phyloP scores from a whole-genome alignment of 2,888 invertebrate genomes.

The Thecophora atra region DNA sequence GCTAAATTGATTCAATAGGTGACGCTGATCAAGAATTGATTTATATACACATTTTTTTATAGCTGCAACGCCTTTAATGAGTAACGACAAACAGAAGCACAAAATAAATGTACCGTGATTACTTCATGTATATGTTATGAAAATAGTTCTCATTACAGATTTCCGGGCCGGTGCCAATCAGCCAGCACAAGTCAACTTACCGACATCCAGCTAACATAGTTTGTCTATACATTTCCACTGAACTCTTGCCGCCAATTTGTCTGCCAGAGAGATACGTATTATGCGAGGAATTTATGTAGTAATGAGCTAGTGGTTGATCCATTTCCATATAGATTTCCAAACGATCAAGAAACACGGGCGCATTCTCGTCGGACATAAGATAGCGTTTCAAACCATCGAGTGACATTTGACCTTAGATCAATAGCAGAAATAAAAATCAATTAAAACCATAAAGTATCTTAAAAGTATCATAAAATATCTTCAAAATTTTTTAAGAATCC shows the following conservation, averaged over 20 bases:
- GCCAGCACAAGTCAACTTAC: conserved; percentile 65
- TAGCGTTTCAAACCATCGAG: conserved; percentile 97
- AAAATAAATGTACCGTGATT: no score
- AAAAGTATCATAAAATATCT: no score
- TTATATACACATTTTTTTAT: no score
- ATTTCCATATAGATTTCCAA: conserved; percentile 98
- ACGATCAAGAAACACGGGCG: conserved; percentile 98
- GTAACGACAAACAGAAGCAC: no score
- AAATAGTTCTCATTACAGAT: no score
- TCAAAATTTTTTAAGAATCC: no score
- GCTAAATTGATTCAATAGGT: no score
- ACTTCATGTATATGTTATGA: no score
- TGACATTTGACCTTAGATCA: conserved; percentile 76
- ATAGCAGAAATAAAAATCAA: background rate
- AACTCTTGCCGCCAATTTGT: conserved; percentile 98
- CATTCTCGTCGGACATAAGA: conserved; percentile 99
- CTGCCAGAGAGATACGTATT: conserved; percentile 94
- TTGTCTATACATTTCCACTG: conserved; percentile 99
- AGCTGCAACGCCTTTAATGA: no score
- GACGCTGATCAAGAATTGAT: no score
- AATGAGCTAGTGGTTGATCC: conserved; percentile 98
- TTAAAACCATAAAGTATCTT: background rate
- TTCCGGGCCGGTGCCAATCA: no score
- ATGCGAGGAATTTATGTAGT: conserved; percentile 99
- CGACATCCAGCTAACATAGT: conserved; percentile 96